A percentile compares a stretch with the other conserved stretches of the same genome.
These are phyloP conservation scores for Dinoponera quadriceps DNA, from an alignment of 1,140 invertebrate species.

Conservation along the genomic window DNA sequence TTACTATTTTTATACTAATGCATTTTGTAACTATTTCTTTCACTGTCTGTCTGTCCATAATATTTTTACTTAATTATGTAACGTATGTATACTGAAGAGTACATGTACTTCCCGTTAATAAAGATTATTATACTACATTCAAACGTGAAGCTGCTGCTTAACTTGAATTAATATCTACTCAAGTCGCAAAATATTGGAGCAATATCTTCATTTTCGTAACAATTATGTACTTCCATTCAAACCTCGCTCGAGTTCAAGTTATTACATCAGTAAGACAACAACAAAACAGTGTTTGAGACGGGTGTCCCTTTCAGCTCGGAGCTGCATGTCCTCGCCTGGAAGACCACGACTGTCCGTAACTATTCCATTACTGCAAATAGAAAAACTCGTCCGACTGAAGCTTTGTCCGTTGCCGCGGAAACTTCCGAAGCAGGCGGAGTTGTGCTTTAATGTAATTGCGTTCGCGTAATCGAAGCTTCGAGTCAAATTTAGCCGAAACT, in stretches of 20 bases:
- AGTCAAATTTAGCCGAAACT: constrained; percentile 23
- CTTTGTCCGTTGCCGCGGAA: constrained; percentile 1
- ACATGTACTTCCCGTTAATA: no score
- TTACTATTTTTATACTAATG: no score
- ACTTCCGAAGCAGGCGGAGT: constrained; percentile 4
- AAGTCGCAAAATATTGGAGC: neutral
- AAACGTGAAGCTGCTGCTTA: no score
- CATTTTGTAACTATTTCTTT: no score
- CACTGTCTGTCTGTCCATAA: no score
- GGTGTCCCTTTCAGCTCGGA: neutral
- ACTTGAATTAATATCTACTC: neutral
- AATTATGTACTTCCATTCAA: neutral
- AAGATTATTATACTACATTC: no score
- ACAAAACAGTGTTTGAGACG: neutral
- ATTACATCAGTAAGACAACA: neutral
- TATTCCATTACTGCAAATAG: neutral
- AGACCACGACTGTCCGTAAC: neutral
- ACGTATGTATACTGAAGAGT: no score
- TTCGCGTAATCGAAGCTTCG: constrained; percentile 24
- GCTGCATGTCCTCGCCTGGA: neutral
- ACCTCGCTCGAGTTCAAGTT: neutral
- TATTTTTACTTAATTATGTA: no score
- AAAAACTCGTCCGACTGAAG: neutral
- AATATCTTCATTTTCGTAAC: neutral
- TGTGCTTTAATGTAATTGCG: constrained; percentile 16